These are phyloP conservation scores for Cyclargus thomasi DNA, from an alignment of 1,140 invertebrate genomes.

Conservation along the genomic window DNA sequence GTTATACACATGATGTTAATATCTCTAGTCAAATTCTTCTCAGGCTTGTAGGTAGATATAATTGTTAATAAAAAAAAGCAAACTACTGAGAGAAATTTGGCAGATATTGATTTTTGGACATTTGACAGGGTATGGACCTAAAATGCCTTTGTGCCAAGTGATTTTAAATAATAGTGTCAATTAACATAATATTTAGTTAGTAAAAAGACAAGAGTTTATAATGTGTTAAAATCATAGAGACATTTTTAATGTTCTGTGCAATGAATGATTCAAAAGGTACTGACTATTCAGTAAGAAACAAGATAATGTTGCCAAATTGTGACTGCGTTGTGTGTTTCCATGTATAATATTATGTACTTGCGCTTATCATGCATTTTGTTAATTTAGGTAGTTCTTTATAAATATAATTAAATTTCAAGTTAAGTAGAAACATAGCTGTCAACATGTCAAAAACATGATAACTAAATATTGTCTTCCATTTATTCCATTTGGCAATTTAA, in stretches of 20 bases:
- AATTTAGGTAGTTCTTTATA: slow-evolving; percentile 61
- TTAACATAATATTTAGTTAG: slow-evolving; percentile 62
- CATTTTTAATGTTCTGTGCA: slow-evolving; percentile 67
- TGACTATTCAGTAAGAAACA: slow-evolving; percentile 40
- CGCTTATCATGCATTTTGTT: slow-evolving; percentile 64
- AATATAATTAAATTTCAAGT: slow-evolving; percentile 35
- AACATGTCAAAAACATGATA: slow-evolving; percentile 21
- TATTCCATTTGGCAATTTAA: slow-evolving; percentile 61
- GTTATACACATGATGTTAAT: slow-evolving; percentile 17
- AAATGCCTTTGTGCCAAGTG: slow-evolving; percentile 74
- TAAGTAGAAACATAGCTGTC: slow-evolving; percentile 46
- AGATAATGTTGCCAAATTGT: slow-evolving; percentile 51
- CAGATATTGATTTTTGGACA: slow-evolving; percentile 42
- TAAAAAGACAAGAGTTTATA: slow-evolving; percentile 62
- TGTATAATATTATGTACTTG: slow-evolving; percentile 20
- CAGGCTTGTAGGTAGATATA: slow-evolving; percentile 31
- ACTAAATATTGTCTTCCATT: slow-evolving; percentile 62
- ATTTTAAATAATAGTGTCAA: slow-evolving; percentile 72
- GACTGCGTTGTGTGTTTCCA: slow-evolving; percentile 30
- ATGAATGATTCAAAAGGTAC: slow-evolving; percentile 48
- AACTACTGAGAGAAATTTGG: slow-evolving; percentile 62
- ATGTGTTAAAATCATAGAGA: slow-evolving; percentile 63
- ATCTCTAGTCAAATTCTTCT: slow-evolving; percentile 66
- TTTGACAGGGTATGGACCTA: slow-evolving; percentile 72
- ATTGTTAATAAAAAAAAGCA: background rate